Evolutionary conservation across 2,888 invertebrate species (phyloP).

Genomic region (Myathropa florea): DNA sequence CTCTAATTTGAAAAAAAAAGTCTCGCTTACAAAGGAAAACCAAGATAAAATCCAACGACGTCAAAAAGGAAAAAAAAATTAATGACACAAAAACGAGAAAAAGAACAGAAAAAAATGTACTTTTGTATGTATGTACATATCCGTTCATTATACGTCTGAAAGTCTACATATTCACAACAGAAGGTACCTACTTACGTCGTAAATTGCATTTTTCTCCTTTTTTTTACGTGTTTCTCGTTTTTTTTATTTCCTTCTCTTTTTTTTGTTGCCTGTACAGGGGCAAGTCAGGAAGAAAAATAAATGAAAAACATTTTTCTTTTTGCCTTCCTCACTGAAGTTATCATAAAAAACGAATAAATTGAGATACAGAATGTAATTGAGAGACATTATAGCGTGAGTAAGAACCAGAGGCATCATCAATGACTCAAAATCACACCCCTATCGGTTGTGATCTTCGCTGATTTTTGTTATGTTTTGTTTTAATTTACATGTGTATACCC

Average conservation of each 20-base stretch:
- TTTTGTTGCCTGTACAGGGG: slow-evolving; percentile 24
- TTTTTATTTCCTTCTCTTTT: neutral
- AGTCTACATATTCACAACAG: neutral
- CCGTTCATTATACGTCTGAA: neutral
- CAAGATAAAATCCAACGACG: slow-evolving; percentile 29
- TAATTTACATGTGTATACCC: neutral
- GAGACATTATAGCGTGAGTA: slow-evolving; percentile 3
- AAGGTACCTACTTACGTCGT: slow-evolving; percentile 34
- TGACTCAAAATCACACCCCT: neutral
- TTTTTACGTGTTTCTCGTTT: slow-evolving; percentile 3
- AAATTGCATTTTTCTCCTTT: slow-evolving; percentile 25
- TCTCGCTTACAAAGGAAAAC: neutral
- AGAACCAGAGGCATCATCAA: neutral
- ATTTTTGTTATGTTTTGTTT: neutral
- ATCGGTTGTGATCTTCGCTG: neutral
- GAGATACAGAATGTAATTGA: slow-evolving; percentile 2
- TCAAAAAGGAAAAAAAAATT: slow-evolving; percentile 20
- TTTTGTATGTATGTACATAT: neutral
- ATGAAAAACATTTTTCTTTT: slow-evolving; percentile 1
- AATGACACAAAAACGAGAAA: slow-evolving; percentile 42
- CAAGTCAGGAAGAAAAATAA: slow-evolving; percentile 31
- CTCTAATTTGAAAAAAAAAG: neutral
- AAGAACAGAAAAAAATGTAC: neutral
- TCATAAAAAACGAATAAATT: neutral
- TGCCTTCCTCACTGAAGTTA: slow-evolving; percentile 10